Percentiles rank a stretch among this genome's conserved stretches.
These are phyloP conservation scores for Euzophera pinguis DNA, from an alignment of 2,888 invertebrate genomes.

Conservation along the genomic window DNA sequence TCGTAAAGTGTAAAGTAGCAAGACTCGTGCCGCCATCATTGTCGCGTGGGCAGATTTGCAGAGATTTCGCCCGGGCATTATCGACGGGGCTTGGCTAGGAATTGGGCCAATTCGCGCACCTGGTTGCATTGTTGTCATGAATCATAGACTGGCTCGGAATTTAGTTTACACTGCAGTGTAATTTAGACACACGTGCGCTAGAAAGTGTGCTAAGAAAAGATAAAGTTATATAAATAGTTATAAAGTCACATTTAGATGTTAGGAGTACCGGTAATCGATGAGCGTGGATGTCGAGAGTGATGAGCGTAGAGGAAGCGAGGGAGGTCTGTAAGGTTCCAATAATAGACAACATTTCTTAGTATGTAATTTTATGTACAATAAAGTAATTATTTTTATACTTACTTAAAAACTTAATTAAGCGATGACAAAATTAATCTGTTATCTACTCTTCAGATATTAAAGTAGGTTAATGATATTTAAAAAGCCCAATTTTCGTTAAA, in stretches of 20 bases:
- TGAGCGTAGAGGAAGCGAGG: no score
- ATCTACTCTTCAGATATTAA: background rate
- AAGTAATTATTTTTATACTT: no score
- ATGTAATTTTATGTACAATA: no score
- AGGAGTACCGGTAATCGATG: no score
- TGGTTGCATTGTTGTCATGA: conserved; percentile 11
- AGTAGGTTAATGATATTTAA: background rate
- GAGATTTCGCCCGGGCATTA: conserved; percentile 18
- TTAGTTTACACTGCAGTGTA: background rate
- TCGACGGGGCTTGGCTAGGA: conserved; percentile 23
- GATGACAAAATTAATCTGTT: no score
- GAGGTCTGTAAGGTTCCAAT: no score
- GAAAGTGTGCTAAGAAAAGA: background rate
- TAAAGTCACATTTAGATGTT: no score
- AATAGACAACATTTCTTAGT: no score
- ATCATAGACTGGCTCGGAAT: conserved; percentile 13
- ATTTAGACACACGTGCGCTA: conserved; percentile 12
- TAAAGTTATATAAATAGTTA: no score
- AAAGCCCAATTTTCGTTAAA: background rate
- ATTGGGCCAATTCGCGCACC: conserved; percentile 21
- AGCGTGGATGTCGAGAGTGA: no score
- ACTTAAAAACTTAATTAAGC: no score
- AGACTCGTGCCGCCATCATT: conserved; percentile 10
- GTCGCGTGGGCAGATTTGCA: conserved; percentile 21
- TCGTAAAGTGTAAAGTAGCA: conserved; percentile 10